phyloP scores from a whole-genome alignment of 64 coral and sea anemone genomes.

The Dendronephthya gigantea region DNA sequence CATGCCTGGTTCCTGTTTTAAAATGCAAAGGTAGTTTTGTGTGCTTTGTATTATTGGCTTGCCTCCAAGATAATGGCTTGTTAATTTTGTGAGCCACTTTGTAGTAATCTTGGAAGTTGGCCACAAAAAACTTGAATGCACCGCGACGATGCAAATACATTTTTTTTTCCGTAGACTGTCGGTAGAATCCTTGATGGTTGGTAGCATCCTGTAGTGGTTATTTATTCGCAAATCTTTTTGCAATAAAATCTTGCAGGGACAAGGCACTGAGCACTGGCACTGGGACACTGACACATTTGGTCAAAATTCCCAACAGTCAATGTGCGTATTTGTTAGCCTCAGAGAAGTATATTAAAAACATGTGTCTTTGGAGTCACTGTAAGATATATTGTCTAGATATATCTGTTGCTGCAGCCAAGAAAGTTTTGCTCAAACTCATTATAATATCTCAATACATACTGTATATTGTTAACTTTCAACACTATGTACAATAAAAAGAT shows the following conservation, averaged over 20 bases:
- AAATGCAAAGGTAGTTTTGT: constrained; percentile 27
- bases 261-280: not conserved
- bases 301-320: too few relatives aligned
- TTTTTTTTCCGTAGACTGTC: constrained; percentile 13
- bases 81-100: constrained; percentile 36
- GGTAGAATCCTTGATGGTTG: constrained; percentile 6
- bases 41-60: constrained; percentile 47
- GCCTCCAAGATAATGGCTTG: constrained; percentile 32
- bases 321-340: too few relatives aligned
- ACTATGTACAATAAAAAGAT: too few relatives aligned
- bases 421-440: too few relatives aligned
- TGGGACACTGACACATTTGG: too few relatives aligned
- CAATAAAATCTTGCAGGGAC: too few relatives aligned
- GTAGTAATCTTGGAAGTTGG: constrained; percentile 38
- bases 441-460: too few relatives aligned
- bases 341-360: not conserved
- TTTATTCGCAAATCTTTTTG: not conserved
- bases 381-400: too few relatives aligned
- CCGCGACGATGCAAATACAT: not conserved
- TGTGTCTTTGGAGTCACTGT: not conserved
- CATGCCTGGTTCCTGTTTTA: constrained; percentile 31
- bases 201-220: not conserved
- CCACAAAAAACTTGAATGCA: constrained; percentile 38
- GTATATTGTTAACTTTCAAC: too few relatives aligned
- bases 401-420: too few relatives aligned